Conservation (phyloP, 1,140 invertebrate genomes). For the Argopecten irradians region DNA sequence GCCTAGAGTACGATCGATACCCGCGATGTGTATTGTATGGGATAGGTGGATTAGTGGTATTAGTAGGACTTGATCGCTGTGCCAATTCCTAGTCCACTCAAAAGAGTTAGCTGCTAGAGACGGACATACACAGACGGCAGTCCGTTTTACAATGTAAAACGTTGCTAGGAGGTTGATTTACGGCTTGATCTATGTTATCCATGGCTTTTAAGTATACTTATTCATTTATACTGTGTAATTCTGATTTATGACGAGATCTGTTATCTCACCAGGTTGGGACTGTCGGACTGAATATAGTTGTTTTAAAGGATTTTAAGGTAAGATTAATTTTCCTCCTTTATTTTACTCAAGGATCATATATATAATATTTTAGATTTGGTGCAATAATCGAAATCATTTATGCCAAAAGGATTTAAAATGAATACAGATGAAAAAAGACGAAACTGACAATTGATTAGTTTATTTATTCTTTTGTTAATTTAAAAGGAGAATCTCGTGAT, state of each 20-base stretch:
- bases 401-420: too few relatives aligned
- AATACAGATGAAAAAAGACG: too few relatives aligned
- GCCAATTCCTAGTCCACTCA: slow-evolving; percentile 7
- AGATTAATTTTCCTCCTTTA: not conserved
- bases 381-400: too few relatives aligned
- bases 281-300: not conserved
- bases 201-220: not conserved
- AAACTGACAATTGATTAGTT: too few relatives aligned
- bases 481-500: too few relatives aligned
- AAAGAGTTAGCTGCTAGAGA: not conserved
- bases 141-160: not conserved
- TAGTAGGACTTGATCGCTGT: not conserved
- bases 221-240: not conserved
- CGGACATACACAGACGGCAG: not conserved
- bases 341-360: not conserved
- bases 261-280: not conserved
- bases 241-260: not conserved
- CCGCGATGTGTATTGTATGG: not conserved
- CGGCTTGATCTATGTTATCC: not conserved
- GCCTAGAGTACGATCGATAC: not conserved
- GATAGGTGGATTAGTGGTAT: slow-evolving; percentile 14
- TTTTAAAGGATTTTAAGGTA: not conserved
- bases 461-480: too few relatives aligned
- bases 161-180: not conserved
- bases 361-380: too few relatives aligned